Percentiles rank a stretch among this genome's conserved stretches.
Evolutionary conservation across 2,797 vertebrate genomes (phyloP).

Genomic region (Fundulus diaphanus): DNA sequence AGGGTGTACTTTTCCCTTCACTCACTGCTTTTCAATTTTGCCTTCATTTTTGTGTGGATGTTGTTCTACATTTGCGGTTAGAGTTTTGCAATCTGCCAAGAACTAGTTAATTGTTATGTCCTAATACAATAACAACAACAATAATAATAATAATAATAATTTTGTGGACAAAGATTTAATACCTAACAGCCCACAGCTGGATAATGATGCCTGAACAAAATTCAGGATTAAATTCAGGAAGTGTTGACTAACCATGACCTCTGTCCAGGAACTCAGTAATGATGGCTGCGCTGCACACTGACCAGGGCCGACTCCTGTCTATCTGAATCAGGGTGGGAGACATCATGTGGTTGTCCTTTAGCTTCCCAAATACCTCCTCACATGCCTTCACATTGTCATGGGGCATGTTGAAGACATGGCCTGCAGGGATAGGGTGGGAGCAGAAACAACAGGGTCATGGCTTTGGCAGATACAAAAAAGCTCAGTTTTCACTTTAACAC

Average conservation of each 20-base stretch:
- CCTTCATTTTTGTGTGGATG: too few species aligned
- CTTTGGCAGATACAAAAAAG: constrained; percentile 3
- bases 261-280: constrained; percentile 97
- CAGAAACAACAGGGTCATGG: constrained; percentile 14
- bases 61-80: neutral
- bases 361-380: constrained; percentile 92
- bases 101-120: neutral
- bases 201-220: constrained; percentile 23
- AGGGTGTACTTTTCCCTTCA: too few species aligned
- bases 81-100: too few species aligned
- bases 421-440: constrained; percentile 66
- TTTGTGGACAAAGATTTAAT: neutral
- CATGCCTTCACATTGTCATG: constrained; percentile 97
- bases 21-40: too few species aligned
- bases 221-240: constrained; percentile 47
- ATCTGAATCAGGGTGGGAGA: constrained; percentile 98
- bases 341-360: constrained; percentile 98
- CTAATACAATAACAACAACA: too few species aligned
- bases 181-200: constrained; percentile 36
- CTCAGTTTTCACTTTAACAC: constrained; percentile 20
- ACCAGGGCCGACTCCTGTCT: constrained; percentile 93
- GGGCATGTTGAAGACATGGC: constrained; percentile 98
- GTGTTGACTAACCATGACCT: constrained; percentile 89
- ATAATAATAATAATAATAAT: too few species aligned
- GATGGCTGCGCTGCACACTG: constrained; percentile 94